Conservation (phyloP, 2,888 invertebrate genomes). For the Onchidella celtica region DNA sequence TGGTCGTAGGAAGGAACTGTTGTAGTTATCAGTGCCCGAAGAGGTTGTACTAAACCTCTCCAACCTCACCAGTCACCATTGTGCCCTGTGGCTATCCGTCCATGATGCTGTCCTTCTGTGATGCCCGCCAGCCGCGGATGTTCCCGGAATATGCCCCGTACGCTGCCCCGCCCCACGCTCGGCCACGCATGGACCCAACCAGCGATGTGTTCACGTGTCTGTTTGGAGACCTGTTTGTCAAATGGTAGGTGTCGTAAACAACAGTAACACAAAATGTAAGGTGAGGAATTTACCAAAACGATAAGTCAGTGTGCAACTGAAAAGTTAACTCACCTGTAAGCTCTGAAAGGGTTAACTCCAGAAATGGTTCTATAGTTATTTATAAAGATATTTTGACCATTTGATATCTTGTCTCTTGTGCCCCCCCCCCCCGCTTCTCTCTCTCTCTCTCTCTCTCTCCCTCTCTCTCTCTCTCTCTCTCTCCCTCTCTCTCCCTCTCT, state of each 20-base stretch:
- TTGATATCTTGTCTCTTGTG: neutral
- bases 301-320: too few relatives aligned
- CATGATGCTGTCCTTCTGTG: conserved; percentile 52
- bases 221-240: conserved; percentile 75
- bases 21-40: neutral
- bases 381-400: neutral
- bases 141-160: conserved; percentile 50
- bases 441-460: conserved; percentile 10
- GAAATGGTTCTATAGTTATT: neutral
- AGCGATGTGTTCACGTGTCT: conserved; percentile 75
- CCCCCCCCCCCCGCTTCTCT: neutral
- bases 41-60: neutral
- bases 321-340: too few relatives aligned
- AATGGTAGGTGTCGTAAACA: conserved; percentile 67
- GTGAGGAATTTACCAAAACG: neutral
- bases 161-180: conserved; percentile 50
- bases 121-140: conserved; percentile 52
- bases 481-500: conserved; percentile 21
- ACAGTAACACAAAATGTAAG: neutral
- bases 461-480: neutral
- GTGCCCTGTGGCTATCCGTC: neutral
- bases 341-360: too few relatives aligned
- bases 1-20: too few relatives aligned
- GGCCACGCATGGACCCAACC: conserved; percentile 70
- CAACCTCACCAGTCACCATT: too few relatives aligned